Percentiles rank a stretch among this genome's conserved stretches.
Evolutionary conservation across 2,797 vertebrate genomes (phyloP).

Genomic region (Pogonophryne albipinna): DNA sequence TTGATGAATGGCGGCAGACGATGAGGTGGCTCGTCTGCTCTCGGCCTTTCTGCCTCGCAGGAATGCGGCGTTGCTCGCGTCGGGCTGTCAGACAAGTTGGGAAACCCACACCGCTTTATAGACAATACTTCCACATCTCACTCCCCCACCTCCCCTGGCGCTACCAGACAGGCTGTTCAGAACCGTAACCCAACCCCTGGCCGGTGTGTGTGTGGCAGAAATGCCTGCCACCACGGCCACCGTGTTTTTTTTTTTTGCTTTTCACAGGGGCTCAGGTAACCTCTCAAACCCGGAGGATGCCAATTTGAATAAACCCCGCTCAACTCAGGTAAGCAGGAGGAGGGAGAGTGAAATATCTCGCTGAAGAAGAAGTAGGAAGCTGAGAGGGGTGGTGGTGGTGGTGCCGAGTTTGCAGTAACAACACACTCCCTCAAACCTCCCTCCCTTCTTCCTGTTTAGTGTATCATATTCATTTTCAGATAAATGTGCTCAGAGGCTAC

Average conservation of each 20-base stretch:
- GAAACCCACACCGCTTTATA: conserved; percentile 71
- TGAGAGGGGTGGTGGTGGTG: background rate
- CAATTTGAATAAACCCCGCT: conserved; percentile 53
- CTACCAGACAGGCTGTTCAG: conserved; percentile 57
- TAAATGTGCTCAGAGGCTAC: conserved; percentile 79
- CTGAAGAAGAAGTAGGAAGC: conserved; percentile 42
- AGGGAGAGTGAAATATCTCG: conserved; percentile 8
- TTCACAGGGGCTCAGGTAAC: conserved; percentile 75
- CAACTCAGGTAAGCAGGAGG: conserved; percentile 47
- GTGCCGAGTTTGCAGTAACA: conserved; percentile 66
- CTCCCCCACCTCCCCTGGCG: conserved; percentile 45
- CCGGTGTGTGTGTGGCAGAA: conserved; percentile 53
- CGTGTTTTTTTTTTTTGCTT: conserved; percentile 54
- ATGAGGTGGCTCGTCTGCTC: conserved; percentile 49
- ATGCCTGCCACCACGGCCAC: conserved; percentile 48
- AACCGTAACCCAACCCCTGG: conserved; percentile 56
- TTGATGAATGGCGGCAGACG: conserved; percentile 60
- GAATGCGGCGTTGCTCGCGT: conserved; percentile 48
- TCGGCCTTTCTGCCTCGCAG: conserved; percentile 25
- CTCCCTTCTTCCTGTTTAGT: conserved; percentile 69
- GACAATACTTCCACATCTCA: conserved; percentile 66
- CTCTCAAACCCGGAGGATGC: conserved; percentile 44
- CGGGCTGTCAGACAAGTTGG: conserved; percentile 59
- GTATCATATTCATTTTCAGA: conserved; percentile 80
- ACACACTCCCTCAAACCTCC: conserved; percentile 17